Percentiles rank a stretch among this genome's conserved stretches.
phyloP scores from a whole-genome alignment of 2,888 invertebrate genomes.

The Pheosia tremula region DNA sequence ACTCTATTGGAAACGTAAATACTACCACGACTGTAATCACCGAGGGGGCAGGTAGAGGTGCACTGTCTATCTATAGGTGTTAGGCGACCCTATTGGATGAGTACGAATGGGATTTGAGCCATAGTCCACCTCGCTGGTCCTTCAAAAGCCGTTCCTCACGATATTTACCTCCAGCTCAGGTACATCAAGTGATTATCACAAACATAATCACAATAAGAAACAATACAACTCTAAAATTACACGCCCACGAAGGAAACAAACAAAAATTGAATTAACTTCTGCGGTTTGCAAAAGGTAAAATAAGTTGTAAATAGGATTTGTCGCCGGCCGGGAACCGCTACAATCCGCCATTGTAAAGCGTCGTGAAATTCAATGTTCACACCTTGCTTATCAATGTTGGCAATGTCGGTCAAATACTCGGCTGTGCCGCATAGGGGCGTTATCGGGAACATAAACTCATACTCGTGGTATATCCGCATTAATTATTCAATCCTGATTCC shows the following conservation, averaged over 20 bases:
- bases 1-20: no score
- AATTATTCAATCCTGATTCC: slow-evolving; percentile 24
- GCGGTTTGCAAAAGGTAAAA: not conserved
- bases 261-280: slow-evolving; percentile 1
- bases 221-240: not conserved
- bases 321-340: slow-evolving; percentile 22
- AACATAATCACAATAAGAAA: no score
- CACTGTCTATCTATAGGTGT: no score
- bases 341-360: slow-evolving; percentile 21
- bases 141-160: no score
- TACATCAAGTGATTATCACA: no score
- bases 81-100: no score
- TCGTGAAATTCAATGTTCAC: slow-evolving; percentile 33
- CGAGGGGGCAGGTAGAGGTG: no score
- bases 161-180: no score
- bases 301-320: not conserved
- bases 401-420: slow-evolving; percentile 58
- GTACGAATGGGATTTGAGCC: no score
- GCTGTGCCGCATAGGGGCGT: slow-evolving; percentile 60
- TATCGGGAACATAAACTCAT: slow-evolving; percentile 51
- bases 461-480: slow-evolving; percentile 20
- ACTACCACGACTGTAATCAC: no score
- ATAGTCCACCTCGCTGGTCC: no score
- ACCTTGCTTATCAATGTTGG: slow-evolving; percentile 50
- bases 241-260: not conserved